phyloP scores from a whole-genome alignment of 2,888 invertebrate genomes.

The Troides helena region DNA sequence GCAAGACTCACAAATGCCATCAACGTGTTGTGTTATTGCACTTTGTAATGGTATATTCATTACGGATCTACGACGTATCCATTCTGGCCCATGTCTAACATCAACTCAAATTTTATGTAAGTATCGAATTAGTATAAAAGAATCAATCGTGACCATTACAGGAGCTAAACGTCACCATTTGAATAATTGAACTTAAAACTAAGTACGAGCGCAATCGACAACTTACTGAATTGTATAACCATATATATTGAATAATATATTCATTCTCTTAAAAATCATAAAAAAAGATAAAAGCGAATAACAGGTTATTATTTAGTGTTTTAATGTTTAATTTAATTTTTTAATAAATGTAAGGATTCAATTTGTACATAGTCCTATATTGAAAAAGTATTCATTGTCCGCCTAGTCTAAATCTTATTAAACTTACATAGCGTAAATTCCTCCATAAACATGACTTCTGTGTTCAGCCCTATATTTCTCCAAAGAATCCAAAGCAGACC shows the following conservation, averaged over 20 bases:
- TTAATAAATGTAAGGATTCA: no score
- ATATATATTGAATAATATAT: background rate
- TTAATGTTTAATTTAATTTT: no score
- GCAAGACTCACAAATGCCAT: constrained; percentile 64
- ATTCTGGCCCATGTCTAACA: constrained; percentile 79
- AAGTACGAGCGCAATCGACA: background rate
- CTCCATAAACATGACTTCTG: constrained; percentile 76
- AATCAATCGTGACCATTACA: background rate
- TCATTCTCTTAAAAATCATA: no score
- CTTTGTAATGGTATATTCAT: constrained; percentile 71
- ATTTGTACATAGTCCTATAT: background rate
- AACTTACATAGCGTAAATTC: constrained; percentile 81
- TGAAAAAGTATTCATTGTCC: background rate
- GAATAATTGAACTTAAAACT: background rate
- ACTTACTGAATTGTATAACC: background rate
- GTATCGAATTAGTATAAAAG: constrained; percentile 2
- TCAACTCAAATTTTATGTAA: constrained; percentile 15
- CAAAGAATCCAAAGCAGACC: constrained; percentile 82
- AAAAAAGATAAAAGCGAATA: no score
- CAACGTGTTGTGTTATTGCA: constrained; percentile 54
- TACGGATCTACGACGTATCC: constrained; percentile 77
- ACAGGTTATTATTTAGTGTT: no score
- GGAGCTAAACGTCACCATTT: background rate
- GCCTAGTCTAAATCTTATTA: background rate
- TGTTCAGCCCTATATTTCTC: constrained; percentile 82